These are phyloP conservation scores for Poeciliopsis occidentalis DNA, from an alignment of 2,113 vertebrate genomes.

Conservation along the genomic window DNA sequence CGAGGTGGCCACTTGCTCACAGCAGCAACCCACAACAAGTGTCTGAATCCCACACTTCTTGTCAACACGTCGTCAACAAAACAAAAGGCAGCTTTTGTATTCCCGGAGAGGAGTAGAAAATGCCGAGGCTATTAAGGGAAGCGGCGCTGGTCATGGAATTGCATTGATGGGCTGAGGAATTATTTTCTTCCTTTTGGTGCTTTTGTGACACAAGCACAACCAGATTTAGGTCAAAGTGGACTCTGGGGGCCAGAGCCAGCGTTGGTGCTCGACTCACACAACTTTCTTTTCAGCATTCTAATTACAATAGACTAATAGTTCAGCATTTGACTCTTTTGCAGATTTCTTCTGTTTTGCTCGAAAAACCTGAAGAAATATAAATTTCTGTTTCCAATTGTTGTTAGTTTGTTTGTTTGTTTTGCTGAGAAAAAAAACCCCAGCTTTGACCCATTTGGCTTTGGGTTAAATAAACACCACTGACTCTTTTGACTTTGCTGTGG, in stretches of 20 bases:
- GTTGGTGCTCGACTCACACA: neutral
- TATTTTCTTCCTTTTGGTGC: neutral
- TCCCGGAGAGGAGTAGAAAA: neutral
- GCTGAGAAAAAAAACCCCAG: too few relatives aligned
- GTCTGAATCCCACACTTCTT: constrained; percentile 31
- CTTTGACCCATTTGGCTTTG: too few relatives aligned
- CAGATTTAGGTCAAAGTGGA: neutral
- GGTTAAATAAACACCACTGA: too few relatives aligned
- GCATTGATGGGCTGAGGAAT: neutral
- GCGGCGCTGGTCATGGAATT: neutral
- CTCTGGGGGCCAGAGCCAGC: too few relatives aligned
- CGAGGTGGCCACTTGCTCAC: constrained; percentile 22
- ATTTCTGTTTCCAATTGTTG: too few relatives aligned
- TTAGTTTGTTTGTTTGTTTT: too few relatives aligned
- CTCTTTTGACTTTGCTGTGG: too few relatives aligned
- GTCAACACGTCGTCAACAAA: constrained; percentile 27
- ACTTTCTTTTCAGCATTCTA: neutral
- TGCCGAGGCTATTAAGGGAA: neutral
- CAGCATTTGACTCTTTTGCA: neutral
- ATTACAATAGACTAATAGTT: neutral
- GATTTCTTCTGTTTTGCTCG: neutral
- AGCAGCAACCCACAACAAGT: constrained; percentile 38
- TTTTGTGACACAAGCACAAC: neutral
- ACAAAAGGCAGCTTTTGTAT: constrained; percentile 4
- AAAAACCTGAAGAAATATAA: neutral